A percentile compares a stretch with the other conserved stretches of the same genome.
Evolutionary conservation across 2,113 vertebrate genomes (phyloP).

Genomic region (Peromyscus polionotus): DNA sequence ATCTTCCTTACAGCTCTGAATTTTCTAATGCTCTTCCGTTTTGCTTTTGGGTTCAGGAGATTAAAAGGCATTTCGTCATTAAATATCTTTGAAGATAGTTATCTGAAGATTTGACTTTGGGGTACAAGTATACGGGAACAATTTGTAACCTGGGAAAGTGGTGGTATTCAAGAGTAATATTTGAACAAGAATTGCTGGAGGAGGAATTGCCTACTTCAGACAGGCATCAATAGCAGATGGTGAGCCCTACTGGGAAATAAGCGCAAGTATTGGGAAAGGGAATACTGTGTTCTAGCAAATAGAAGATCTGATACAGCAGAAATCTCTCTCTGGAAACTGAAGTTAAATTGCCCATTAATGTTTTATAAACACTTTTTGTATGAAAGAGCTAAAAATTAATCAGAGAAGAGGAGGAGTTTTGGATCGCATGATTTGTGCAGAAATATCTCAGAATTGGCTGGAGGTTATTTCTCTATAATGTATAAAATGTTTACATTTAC

Average conservation of each 20-base stretch:
- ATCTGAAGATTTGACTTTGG: slow-evolving; percentile 78
- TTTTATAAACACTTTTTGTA: slow-evolving; percentile 82
- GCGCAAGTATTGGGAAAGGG: slow-evolving; percentile 70
- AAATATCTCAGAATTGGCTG: slow-evolving; percentile 54
- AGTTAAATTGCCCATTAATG: slow-evolving; percentile 83
- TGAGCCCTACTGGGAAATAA: slow-evolving; percentile 82
- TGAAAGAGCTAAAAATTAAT: slow-evolving; percentile 77
- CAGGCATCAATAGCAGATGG: slow-evolving; percentile 81
- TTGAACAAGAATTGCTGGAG: slow-evolving; percentile 80
- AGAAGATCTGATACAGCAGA: slow-evolving; percentile 81
- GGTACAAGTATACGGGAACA: slow-evolving; percentile 71
- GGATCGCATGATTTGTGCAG: slow-evolving; percentile 36
- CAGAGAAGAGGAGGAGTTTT: slow-evolving; percentile 70
- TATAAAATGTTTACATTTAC: slow-evolving; percentile 5
- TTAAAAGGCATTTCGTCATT: slow-evolving; percentile 79
- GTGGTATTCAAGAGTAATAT: slow-evolving; percentile 78
- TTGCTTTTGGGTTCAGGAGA: slow-evolving; percentile 74
- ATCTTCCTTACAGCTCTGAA: slow-evolving; percentile 61
- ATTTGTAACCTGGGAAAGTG: slow-evolving; percentile 76
- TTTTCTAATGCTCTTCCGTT: slow-evolving; percentile 63
- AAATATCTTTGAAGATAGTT: slow-evolving; percentile 77
- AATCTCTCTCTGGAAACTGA: slow-evolving; percentile 79
- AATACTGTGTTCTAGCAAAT: slow-evolving; percentile 67
- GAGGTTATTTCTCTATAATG: slow-evolving; percentile 22
- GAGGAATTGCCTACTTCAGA: slow-evolving; percentile 76